Evolutionary conservation across 2,797 vertebrate species (phyloP).

Genomic region (Diplodus sargus): DNA sequence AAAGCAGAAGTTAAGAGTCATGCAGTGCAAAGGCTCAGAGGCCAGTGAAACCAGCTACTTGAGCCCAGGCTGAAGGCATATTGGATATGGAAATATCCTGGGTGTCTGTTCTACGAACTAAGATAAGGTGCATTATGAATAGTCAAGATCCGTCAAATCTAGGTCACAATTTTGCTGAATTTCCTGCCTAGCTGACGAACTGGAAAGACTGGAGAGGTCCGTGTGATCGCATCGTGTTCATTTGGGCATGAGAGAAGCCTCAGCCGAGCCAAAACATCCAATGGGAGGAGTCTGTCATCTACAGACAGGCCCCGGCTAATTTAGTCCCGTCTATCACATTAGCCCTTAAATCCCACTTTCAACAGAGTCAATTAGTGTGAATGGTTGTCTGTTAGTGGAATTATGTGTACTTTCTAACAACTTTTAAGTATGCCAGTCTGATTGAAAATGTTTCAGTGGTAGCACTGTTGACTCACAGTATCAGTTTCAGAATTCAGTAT

Average conservation of each 20-base stretch:
- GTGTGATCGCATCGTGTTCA: not conserved
- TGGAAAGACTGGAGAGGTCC: not conserved
- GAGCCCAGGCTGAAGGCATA: no score
- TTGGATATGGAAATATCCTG: not conserved
- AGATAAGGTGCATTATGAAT: not conserved
- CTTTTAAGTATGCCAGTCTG: not conserved
- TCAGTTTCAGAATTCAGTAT: constrained; percentile 1
- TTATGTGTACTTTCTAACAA: not conserved
- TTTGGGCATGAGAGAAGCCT: constrained; percentile 2
- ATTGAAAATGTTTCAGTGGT: constrained; percentile 2
- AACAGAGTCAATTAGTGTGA: constrained; percentile 17
- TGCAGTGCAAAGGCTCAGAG: not conserved
- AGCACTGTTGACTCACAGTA: not conserved
- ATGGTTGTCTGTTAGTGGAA: constrained; percentile 10
- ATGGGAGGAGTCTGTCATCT: constrained; percentile 17
- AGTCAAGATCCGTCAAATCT: not conserved
- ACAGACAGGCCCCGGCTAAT: constrained; percentile 18
- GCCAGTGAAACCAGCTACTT: not conserved
- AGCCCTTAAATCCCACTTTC: constrained; percentile 36
- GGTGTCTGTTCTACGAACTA: not conserved
- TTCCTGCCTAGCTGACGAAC: not conserved
- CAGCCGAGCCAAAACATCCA: not conserved
- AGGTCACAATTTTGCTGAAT: not conserved
- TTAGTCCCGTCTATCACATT: constrained; percentile 38
- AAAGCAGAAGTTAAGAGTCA: not conserved